These are phyloP conservation scores for Hassar affinis DNA, from an alignment of 2,113 vertebrate species.

Conservation along the genomic window DNA sequence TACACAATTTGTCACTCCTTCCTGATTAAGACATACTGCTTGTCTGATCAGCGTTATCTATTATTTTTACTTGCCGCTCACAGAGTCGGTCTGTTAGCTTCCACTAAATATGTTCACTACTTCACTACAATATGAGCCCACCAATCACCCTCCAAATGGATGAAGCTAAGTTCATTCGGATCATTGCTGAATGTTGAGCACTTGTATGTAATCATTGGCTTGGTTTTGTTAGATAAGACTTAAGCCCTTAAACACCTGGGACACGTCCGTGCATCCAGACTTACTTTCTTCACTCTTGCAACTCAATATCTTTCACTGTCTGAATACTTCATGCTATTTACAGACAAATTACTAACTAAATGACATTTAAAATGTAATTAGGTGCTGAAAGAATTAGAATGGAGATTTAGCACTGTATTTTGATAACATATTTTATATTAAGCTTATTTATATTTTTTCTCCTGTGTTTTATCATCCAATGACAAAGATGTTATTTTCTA, in stretches of 20 bases:
- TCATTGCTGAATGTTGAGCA: not conserved
- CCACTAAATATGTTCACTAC: too few species aligned
- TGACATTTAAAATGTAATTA: not conserved
- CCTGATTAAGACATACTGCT: too few species aligned
- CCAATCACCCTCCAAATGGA: not conserved
- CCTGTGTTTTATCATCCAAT: constrained; percentile 1
- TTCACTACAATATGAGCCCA: too few species aligned
- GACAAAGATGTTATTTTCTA: constrained; percentile 39
- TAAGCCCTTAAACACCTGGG: not conserved
- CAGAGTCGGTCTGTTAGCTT: too few species aligned
- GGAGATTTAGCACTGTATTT: not conserved
- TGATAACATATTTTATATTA: not conserved
- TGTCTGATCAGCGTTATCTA: too few species aligned
- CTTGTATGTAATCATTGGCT: not conserved
- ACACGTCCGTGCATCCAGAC: not conserved
- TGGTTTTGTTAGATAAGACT: not conserved
- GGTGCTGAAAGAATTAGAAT: not conserved
- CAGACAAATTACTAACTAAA: not conserved
- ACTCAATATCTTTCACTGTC: not conserved
- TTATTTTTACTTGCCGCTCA: too few species aligned
- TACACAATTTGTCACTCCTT: too few species aligned
- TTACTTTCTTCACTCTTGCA: too few species aligned
- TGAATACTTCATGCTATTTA: not conserved
- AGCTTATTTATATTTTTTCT: not conserved
- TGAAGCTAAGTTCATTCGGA: not conserved